Evolutionary conservation across 2,797 vertebrate species (phyloP), one percentile per base, ranked within the genome.

Genomic region (Pterois miles): DNA sequence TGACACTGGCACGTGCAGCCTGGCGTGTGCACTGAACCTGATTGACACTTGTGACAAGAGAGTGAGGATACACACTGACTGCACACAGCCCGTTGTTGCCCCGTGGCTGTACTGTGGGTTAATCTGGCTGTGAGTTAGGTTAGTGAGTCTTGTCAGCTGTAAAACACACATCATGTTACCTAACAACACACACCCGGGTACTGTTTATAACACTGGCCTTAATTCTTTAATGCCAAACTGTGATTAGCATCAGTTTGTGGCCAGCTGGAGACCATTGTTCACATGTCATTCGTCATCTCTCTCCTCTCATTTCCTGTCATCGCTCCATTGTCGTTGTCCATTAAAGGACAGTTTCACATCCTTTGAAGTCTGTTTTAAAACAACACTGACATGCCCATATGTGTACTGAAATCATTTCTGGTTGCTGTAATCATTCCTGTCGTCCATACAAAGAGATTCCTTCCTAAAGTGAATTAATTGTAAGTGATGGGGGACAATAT

Each of bases 151-250:
- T 76, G 20, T 13, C 20, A 52, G 59, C 57, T 56, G 36, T n/a
- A 25, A 70, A 64, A 22, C 67, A 73, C 69, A 68, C 57, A 43
- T 54, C 18, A 27, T 48, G 38, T 50, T 43, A 63, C 34, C 33
- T 18, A 14, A 33, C 38, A 34, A 10, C 18, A 36, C 18, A 38
- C 10, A 4, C 14, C 14, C 1, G 1, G 5, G 3, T 36, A 50
- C 10, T 34, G 13, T 20, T 33, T 43, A 34, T 23, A 54, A 25
- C 34, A 16, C 2, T 68, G 57, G 68, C 64, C 50, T 79, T 50
- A 8, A 73, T 67, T 43, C 9, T 11, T 23, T 46, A 10, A 43
- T 13, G 62, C 10, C 27, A 53, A 31, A 54, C 25, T 53, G 27
- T 25, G 53, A 23, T 27, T 27, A 9, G 18, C 23, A 3, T 22